Evolutionary conservation across 1,140 invertebrate genomes (phyloP).

Genomic region (Melanaphis sacchari): DNA sequence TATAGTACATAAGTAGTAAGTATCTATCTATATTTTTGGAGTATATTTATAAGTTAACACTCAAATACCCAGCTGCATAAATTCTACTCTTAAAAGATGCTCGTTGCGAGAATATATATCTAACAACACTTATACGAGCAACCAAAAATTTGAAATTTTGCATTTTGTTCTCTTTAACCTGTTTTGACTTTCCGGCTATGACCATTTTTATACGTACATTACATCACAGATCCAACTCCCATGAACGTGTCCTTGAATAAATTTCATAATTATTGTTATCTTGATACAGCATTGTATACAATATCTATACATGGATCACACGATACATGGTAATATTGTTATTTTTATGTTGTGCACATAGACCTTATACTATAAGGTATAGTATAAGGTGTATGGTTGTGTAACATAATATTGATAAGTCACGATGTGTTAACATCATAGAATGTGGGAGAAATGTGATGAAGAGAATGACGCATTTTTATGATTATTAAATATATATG

Average conservation of each 20-base stretch:
- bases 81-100: too few species aligned
- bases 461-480: background rate
- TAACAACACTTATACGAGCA: background rate
- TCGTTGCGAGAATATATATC: too few species aligned
- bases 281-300: background rate
- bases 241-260: background rate
- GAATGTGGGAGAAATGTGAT: background rate
- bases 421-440: background rate
- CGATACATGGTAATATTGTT: background rate
- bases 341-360: background rate
- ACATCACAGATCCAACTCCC: background rate
- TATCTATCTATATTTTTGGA: too few species aligned
- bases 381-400: too few species aligned
- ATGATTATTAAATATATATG: background rate
- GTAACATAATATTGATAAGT: background rate
- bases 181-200: background rate
- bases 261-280: background rate
- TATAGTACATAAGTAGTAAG: too few species aligned
- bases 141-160: background rate
- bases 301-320: background rate
- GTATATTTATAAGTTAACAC: too few species aligned
- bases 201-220: background rate
- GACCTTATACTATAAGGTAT: too few species aligned
- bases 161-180: background rate
- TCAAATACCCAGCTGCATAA: too few species aligned